phyloP scores from a whole-genome alignment of 2,113 vertebrate genomes.

The Falcunculus frontatus region DNA sequence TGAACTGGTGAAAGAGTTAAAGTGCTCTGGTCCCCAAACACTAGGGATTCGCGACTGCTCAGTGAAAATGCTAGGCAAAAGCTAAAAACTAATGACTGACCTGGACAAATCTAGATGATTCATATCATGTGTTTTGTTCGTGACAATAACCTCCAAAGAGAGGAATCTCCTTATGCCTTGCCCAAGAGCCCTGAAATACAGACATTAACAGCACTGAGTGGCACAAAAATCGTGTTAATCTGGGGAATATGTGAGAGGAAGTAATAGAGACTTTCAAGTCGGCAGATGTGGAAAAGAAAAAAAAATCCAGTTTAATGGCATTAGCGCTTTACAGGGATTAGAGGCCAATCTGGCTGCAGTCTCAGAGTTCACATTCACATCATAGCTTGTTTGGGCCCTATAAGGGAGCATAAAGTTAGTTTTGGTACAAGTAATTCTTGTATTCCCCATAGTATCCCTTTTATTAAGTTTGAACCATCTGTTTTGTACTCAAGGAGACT shows the following conservation, averaged over 20 bases:
- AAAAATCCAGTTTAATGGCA: not conserved
- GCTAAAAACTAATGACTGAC: not conserved
- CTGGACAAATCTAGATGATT: not conserved
- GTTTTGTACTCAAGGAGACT: not conserved
- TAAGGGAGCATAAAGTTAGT: not conserved
- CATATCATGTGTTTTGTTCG: not conserved
- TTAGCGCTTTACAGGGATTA: not conserved
- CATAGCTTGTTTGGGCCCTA: not conserved
- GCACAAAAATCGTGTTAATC: not conserved
- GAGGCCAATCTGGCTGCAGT: not conserved
- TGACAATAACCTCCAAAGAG: not conserved
- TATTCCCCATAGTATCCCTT: not conserved
- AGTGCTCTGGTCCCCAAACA: not conserved
- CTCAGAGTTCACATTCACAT: not conserved
- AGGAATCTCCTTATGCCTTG: not conserved
- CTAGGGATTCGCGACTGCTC: not conserved
- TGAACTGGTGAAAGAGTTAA: not conserved
- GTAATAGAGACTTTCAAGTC: not conserved
- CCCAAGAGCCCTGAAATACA: not conserved
- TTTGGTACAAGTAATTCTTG: not conserved
- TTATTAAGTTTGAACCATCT: conserved; percentile 11
- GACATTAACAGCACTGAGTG: not conserved
- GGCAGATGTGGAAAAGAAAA: not conserved
- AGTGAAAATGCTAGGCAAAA: not conserved
- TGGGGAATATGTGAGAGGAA: not conserved